A percentile compares a stretch with the other conserved stretches of the same genome.
These are phyloP conservation scores for Botia almorhae DNA, from an alignment of 2,797 vertebrate genomes.

Conservation along the genomic window DNA sequence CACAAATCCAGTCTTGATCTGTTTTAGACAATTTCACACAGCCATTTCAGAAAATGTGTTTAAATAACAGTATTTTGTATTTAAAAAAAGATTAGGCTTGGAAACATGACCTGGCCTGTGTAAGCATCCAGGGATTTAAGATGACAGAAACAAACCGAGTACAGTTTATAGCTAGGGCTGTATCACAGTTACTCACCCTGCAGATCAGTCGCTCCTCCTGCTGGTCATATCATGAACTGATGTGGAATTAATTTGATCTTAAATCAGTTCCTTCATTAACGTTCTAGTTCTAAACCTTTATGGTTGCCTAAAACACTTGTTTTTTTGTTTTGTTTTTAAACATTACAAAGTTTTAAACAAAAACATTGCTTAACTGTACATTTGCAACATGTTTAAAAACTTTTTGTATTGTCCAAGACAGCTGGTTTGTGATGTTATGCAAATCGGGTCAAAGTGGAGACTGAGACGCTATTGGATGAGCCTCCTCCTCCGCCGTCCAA, in stretches of 20 bases:
- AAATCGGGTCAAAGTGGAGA: not conserved
- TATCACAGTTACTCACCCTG: too few relatives aligned
- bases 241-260: constrained; percentile 1
- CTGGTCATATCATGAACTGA: constrained; percentile 32
- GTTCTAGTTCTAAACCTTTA: not conserved
- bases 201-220: constrained; percentile 48
- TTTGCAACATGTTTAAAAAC: not conserved
- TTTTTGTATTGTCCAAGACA: not conserved
- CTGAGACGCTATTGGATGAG: not conserved
- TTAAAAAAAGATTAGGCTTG: too few relatives aligned
- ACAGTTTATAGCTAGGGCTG: not conserved
- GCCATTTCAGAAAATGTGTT: too few relatives aligned
- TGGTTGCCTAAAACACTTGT: not conserved
- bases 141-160: too few relatives aligned
- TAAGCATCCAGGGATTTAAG: not conserved
- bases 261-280: not conserved
- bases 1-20: too few relatives aligned
- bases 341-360: too few relatives aligned
- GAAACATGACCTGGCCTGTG: not conserved
- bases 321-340: too few relatives aligned
- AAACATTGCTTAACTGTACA: too few relatives aligned
- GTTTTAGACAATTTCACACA: too few relatives aligned
- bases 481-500: not conserved
- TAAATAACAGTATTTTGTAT: too few relatives aligned
- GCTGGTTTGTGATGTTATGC: not conserved